phyloP scores from a whole-genome alignment of 2,888 invertebrate species.

The Plagodis pulveraria region DNA sequence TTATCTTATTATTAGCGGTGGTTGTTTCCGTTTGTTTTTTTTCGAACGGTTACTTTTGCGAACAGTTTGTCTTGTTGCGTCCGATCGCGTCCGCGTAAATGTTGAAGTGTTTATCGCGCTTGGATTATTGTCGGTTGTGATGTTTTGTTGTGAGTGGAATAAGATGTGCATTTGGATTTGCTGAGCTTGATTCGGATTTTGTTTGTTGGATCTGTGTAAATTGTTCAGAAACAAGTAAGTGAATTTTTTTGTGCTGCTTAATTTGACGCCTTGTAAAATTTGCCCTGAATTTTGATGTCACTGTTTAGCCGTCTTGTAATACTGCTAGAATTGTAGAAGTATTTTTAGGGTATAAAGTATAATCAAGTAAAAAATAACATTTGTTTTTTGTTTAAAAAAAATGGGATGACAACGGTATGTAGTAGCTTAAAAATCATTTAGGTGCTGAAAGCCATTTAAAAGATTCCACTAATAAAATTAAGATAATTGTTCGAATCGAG shows the following conservation, averaged over 20 bases:
- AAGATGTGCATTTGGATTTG: constrained; percentile 15
- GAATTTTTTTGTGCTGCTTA: neutral
- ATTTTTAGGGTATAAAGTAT: no score
- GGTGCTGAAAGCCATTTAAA: no score
- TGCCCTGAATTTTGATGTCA: no score
- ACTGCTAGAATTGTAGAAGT: no score
- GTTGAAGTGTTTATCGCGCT: constrained; percentile 29
- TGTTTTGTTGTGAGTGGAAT: constrained; percentile 27
- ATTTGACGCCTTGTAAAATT: no score
- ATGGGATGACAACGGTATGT: no score
- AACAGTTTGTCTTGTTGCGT: constrained; percentile 32
- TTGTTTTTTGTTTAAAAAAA: no score
- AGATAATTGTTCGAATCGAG: no score
- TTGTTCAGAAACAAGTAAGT: constrained; percentile 8
- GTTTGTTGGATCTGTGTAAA: constrained; percentile 5
- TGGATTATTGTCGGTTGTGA: constrained; percentile 15
- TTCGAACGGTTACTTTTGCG: constrained; percentile 48
- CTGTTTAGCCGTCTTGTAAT: no score
- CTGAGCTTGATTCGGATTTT: constrained; percentile 16
- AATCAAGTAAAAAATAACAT: no score
- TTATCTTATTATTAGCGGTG: constrained; percentile 60
- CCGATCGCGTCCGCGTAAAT: constrained; percentile 26
- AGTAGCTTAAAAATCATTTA: no score
- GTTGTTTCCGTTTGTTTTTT: constrained; percentile 44
- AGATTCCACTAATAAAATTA: no score